Evolutionary conservation across 2,888 invertebrate genomes (phyloP), one percentile per base, ranked within the genome.

Genomic region (Polydrusus tereticollis): DNA sequence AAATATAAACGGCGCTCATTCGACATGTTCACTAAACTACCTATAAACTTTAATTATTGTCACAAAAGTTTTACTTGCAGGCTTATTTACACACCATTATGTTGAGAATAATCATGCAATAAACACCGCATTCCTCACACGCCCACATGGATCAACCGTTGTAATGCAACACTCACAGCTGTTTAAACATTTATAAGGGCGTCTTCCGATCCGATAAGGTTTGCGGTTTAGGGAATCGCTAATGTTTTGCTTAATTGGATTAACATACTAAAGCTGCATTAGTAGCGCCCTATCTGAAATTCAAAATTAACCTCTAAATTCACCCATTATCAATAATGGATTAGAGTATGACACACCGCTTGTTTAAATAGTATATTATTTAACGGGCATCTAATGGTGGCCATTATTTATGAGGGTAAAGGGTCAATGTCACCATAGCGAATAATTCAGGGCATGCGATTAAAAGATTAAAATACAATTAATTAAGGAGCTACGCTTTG

Each of bases 241-340:
- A 59, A 59, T 59, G 59, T 59, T 59, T 43, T 59, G 59, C 59
- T 43, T 26, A 43, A 59, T 59, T 59, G 59, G 59, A 59, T 59
- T 59, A 59, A 23, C 26, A 43, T 26, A 59, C 43, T 59, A 59
- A 26, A 59, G 59, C 41, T 43, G 59, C 26, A 59, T 59, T 59
- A 59, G 43, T 12, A 59, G 59, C 59, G 26, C 59, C 59, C 36
- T 59, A 59, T 59, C 59, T 59, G 59, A 59, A 43, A 43, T 59
- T 59, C 59, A 43, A 41, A 59, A 59, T 59, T 41, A 59, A 59
- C 59, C 59, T 20, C 41, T 12, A 36, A 26, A 23, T 26, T 29
- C 38, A 21, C 58, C n/a, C 21, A 58, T 18, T 58, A 58, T 33
- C 20, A 58, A 58, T 58, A 47, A 47, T 47, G 47, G 47, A 47